These are phyloP conservation scores for Stegodyphus dumicola DNA, from an alignment of 1,140 invertebrate species.

Conservation along the genomic window DNA sequence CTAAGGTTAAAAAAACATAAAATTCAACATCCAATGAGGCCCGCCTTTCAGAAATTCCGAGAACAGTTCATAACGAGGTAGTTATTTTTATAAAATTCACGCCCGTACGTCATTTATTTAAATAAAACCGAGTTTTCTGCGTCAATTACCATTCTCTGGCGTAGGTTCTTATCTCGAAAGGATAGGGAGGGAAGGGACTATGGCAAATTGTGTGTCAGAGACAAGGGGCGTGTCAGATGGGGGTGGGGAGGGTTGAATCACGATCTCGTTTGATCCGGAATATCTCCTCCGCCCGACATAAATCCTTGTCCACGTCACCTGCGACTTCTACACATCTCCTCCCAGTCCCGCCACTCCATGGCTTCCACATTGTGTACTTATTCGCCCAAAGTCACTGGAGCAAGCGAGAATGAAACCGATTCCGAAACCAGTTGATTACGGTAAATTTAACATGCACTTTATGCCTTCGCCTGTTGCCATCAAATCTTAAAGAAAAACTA, in stretches of 20 bases:
- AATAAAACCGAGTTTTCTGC: not conserved
- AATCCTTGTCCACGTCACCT: conserved; percentile 57
- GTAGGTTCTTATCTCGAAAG: not conserved
- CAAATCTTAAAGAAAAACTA: too few relatives aligned
- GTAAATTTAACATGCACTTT: too few relatives aligned
- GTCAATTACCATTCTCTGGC: not conserved
- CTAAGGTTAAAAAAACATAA: too few relatives aligned
- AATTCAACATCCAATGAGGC: too few relatives aligned
- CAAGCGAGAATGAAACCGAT: too few relatives aligned
- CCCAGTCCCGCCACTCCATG: not conserved
- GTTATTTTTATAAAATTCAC: too few relatives aligned
- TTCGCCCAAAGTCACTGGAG: not conserved
- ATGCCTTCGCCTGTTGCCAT: too few relatives aligned
- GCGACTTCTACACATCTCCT: conserved; percentile 43
- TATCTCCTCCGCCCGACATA: conserved; percentile 52
- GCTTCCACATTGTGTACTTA: conserved; percentile 33
- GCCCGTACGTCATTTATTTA: not conserved
- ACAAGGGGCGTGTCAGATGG: conserved; percentile 17
- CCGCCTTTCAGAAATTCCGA: too few relatives aligned
- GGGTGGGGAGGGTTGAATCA: conserved; percentile 39
- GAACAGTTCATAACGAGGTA: too few relatives aligned
- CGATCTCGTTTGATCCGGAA: conserved; percentile 56
- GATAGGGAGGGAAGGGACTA: not conserved
- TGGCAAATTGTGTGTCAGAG: not conserved
- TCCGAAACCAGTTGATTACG: too few relatives aligned